These are phyloP conservation scores for Rhyzopertha dominica DNA, from an alignment of 1,140 invertebrate genomes.

Conservation along the genomic window DNA sequence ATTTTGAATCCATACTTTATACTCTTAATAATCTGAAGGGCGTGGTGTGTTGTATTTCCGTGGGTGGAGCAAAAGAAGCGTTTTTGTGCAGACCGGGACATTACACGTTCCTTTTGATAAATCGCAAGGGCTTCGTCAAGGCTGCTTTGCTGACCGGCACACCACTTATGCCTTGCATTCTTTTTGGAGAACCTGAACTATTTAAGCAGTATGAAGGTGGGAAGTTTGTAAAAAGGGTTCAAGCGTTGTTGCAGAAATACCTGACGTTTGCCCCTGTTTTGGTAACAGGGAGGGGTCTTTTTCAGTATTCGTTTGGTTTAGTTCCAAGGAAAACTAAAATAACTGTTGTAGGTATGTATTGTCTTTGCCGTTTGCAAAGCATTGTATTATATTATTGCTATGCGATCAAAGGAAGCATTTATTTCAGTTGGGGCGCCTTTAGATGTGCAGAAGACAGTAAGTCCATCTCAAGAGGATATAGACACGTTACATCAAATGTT, in stretches of 20 bases:
- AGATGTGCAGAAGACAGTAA: conserved; percentile 18
- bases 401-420: neutral
- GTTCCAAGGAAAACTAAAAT: conserved; percentile 71
- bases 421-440: conserved; percentile 20
- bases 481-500: conserved; percentile 16
- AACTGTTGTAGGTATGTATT: conserved; percentile 74
- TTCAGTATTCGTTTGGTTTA: conserved; percentile 81
- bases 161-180: conserved; percentile 75
- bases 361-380: too few species aligned
- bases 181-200: conserved; percentile 84
- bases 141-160: conserved; percentile 66
- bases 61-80: conserved; percentile 80
- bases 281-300: conserved; percentile 74
- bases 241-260: conserved; percentile 59
- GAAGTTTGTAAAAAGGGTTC: conserved; percentile 59
- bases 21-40: conserved; percentile 46
- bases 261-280: conserved; percentile 68
- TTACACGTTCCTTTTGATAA: conserved; percentile 65
- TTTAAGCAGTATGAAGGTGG: conserved; percentile 67
- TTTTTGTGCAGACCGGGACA: conserved; percentile 64
- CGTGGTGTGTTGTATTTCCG: conserved; percentile 65
- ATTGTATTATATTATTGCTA: too few species aligned
- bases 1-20: conserved; percentile 50
- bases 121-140: conserved; percentile 72
- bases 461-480: conserved; percentile 19